Evolutionary conservation across 1,140 invertebrate genomes (phyloP).

Genomic region (Drosophila gunungcola): DNA sequence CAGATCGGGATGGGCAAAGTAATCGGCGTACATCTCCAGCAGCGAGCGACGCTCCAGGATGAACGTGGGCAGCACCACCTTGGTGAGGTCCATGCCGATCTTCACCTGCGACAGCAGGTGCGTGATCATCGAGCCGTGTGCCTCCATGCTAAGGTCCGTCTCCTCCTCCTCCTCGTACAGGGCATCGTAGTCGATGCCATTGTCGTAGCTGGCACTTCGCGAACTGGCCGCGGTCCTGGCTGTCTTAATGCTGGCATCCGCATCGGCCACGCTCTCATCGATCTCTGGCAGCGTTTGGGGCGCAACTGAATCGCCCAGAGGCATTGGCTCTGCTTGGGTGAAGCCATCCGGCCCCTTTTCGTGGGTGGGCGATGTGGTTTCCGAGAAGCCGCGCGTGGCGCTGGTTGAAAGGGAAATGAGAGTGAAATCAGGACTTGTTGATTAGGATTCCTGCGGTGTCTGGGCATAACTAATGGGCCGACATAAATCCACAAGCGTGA

Average conservation of each 20-base stretch:
- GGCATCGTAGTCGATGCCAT: slow-evolving; percentile 89
- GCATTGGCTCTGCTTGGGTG: slow-evolving; percentile 14
- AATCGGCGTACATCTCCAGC: slow-evolving; percentile 99
- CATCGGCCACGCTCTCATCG: slow-evolving; percentile 61
- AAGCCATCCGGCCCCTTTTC: slow-evolving; percentile 62
- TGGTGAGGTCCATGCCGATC: slow-evolving; percentile 99
- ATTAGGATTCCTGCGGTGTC: slow-evolving; percentile 35
- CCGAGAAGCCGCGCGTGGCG: slow-evolving; percentile 75
- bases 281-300: slow-evolving; percentile 54
- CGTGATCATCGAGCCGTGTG: slow-evolving; percentile 96
- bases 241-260: slow-evolving; percentile 38
- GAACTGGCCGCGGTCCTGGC: slow-evolving; percentile 33
- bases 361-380: slow-evolving; percentile 73
- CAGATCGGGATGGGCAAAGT: slow-evolving; percentile 98
- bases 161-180: slow-evolving; percentile 95
- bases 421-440: slow-evolving; percentile 49
- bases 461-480: slow-evolving; percentile 34
- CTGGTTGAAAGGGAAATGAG: slow-evolving; percentile 30
- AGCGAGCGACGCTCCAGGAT: slow-evolving; percentile 97
- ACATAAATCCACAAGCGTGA: slow-evolving; percentile 44
- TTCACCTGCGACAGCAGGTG: slow-evolving; percentile 98
- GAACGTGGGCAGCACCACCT: slow-evolving; percentile 98
- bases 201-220: slow-evolving; percentile 60
- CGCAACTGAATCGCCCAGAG: slow-evolving; percentile 5
- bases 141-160: slow-evolving; percentile 94